Evolutionary conservation across 2,113 vertebrate genomes (phyloP).

Genomic region (Electrona antarctica): DNA sequence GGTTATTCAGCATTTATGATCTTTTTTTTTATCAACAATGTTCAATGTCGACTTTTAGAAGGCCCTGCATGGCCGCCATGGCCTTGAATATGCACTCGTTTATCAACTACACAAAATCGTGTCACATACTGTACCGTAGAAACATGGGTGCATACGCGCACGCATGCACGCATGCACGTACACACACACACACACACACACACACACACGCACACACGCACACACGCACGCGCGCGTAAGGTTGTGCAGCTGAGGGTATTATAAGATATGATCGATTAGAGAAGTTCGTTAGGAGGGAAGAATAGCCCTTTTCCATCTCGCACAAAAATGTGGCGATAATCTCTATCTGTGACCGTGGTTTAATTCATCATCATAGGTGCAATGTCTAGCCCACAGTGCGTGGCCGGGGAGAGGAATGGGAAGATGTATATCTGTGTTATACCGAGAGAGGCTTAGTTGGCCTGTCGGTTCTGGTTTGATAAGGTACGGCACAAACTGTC

Average conservation of each 20-base stretch:
- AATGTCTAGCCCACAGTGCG: constrained; percentile 24
- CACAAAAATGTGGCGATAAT: constrained; percentile 42
- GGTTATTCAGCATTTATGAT: constrained; percentile 12
- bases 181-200: constrained; percentile 4
- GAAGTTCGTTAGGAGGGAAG: constrained; percentile 12
- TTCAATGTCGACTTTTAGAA: constrained; percentile 23
- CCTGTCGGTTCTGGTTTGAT: constrained; percentile 20
- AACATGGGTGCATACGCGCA: neutral
- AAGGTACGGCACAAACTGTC: constrained; percentile 36
- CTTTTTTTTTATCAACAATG: constrained; percentile 30
- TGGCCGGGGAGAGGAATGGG: constrained; percentile 8
- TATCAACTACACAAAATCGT: constrained; percentile 27
- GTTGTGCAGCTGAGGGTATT: constrained; percentile 17
- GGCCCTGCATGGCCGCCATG: constrained; percentile 22
- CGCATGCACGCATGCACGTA: neutral
- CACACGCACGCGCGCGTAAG: constrained; percentile 2
- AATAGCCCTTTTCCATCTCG: constrained; percentile 23
- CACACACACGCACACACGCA: constrained; percentile 7
- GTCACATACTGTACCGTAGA: neutral
- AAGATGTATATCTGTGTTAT: constrained; percentile 39
- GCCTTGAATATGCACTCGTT: constrained; percentile 20
- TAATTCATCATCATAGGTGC: constrained; percentile 57
- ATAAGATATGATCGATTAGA: constrained; percentile 48
- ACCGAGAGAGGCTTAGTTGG: neutral
- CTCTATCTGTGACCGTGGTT: constrained; percentile 49